Evolutionary conservation across 1,140 invertebrate genomes (phyloP), one percentile per base, ranked within the genome.

Genomic region (Geopemphigus sp.): DNA sequence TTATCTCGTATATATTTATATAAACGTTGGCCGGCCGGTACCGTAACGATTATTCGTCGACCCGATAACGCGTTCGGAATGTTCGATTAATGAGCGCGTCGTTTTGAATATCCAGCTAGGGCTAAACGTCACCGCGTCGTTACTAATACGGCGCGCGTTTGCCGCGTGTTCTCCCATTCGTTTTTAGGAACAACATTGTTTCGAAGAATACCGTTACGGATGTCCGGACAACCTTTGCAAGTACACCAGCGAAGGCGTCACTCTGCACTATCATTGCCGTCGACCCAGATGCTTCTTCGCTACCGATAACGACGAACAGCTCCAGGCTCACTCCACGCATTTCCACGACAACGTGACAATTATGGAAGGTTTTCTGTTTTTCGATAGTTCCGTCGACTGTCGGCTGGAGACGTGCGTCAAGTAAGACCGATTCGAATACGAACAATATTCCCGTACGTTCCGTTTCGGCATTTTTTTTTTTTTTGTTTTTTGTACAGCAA

Each of bases 281-380:
- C 89, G 90, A 81, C 89, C 89, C 4, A 85, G 93, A n/a, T 95
- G 92, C 84, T 88, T 91, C 83, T 92, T 91, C 82, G 89, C 89
- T 15, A 92, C 91, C 4, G 89, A 92, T 81, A 86, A 89, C 57
- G 86, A 89, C 15, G 91, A 92, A 82, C 89, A 91, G 50, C 84
- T 94, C 11, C 86, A 90, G 11, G 87, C 90, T 83, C 93, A 95
- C 84, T 90, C 91, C 70, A 91, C 91, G 83, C 92, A 94, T 83
- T 95, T 95, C 84, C 93, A 95, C 84, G 92, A 92, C 82, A 94
- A 91, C 83, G 89, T 94, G 22, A 91, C 92, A 82, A 94, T 94
- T 81, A 86, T 92, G n/a, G 90, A 93, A 22, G 92, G 92, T 8
- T 95, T 93, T 84, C 90, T 92, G 39, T 94, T 92, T 85, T 94